A percentile compares a stretch with the other conserved stretches of the same genome.
phyloP scores from a whole-genome alignment of 2,797 vertebrate genomes.

The Aratinga solstitialis region DNA sequence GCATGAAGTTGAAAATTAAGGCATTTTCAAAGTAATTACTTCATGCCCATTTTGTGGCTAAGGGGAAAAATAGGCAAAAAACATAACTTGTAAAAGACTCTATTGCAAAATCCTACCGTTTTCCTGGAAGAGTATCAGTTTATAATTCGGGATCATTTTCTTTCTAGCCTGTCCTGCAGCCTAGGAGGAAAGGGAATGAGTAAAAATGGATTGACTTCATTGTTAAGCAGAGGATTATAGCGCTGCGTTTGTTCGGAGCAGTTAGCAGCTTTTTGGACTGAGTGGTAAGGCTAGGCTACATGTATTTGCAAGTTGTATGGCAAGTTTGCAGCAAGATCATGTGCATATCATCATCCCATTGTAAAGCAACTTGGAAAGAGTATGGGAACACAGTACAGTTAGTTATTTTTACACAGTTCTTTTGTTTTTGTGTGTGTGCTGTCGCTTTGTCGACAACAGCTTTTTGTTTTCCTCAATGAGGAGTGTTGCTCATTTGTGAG shows the following conservation, averaged over 20 bases:
- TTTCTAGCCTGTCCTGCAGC: slow-evolving; percentile 79
- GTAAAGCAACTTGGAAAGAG: slow-evolving; percentile 93
- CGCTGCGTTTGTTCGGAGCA: slow-evolving; percentile 77
- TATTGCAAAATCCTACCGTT: slow-evolving; percentile 81
- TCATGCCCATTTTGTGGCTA: slow-evolving; percentile 82
- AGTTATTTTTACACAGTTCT: slow-evolving; percentile 98
- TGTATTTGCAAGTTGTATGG: slow-evolving; percentile 82
- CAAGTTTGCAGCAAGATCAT: slow-evolving; percentile 87
- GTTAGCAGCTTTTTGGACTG: slow-evolving; percentile 78
- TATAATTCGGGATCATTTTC: slow-evolving; percentile 78
- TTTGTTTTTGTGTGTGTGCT: slow-evolving; percentile 91
- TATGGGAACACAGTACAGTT: slow-evolving; percentile 95
- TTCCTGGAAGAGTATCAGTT: slow-evolving; percentile 76
- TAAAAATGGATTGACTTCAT: slow-evolving; percentile 79
- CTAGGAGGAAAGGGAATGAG: slow-evolving; percentile 81
- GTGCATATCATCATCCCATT: slow-evolving; percentile 98
- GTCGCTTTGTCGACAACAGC: slow-evolving; percentile 98
- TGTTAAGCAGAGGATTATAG: slow-evolving; percentile 74
- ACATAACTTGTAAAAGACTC: slow-evolving; percentile 79
- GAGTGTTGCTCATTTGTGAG: slow-evolving; percentile 99
- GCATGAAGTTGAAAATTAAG: slow-evolving; percentile 89
- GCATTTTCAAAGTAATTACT: slow-evolving; percentile 82
- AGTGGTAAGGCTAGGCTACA: slow-evolving; percentile 78
- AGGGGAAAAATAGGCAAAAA: slow-evolving; percentile 82
- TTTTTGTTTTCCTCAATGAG: slow-evolving; percentile 99